Evolutionary conservation across 2,888 invertebrate species (phyloP).

Genomic region (Parnassius mnemosyne): DNA sequence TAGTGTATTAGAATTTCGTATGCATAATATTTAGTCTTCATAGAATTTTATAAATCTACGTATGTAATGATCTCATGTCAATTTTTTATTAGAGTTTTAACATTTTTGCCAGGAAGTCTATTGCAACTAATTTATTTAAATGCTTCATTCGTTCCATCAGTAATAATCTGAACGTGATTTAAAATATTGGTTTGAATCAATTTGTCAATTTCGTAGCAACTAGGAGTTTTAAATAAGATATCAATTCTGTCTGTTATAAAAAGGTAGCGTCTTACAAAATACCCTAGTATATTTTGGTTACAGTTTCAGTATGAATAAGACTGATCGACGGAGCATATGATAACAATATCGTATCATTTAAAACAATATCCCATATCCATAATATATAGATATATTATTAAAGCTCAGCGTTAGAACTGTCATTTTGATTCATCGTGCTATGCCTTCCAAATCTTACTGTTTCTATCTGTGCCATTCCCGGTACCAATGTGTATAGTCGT

Average conservation of each 20-base stretch:
- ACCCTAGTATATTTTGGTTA: conserved; percentile 5
- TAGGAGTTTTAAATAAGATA: not conserved
- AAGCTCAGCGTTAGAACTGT: conserved; percentile 29
- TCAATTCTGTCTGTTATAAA: not conserved
- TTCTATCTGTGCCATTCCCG: not conserved
- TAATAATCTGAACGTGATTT: conserved; percentile 29
- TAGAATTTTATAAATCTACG: not conserved
- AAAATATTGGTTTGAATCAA: not conserved
- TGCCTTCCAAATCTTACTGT: conserved; percentile 45
- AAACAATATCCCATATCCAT: conserved; percentile 9
- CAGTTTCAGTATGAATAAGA: conserved; percentile 40
- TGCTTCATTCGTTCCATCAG: conserved; percentile 32
- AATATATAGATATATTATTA: conserved; percentile 15
- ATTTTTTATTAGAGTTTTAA: conserved; percentile 34
- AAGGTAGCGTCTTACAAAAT: conserved; percentile 2
- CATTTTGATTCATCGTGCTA: conserved; percentile 39
- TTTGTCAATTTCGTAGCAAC: conserved; percentile 8
- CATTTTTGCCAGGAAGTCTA: conserved; percentile 9
- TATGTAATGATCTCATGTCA: conserved; percentile 34
- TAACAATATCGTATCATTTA: conserved; percentile 22
- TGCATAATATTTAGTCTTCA: not conserved
- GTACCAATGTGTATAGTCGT: not conserved
- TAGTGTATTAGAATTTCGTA: not conserved
- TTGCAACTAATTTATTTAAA: conserved; percentile 7
- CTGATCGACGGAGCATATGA: conserved; percentile 41